Evolutionary conservation across 2,888 invertebrate species (phyloP).

Genomic region (Pelosia muscerda): DNA sequence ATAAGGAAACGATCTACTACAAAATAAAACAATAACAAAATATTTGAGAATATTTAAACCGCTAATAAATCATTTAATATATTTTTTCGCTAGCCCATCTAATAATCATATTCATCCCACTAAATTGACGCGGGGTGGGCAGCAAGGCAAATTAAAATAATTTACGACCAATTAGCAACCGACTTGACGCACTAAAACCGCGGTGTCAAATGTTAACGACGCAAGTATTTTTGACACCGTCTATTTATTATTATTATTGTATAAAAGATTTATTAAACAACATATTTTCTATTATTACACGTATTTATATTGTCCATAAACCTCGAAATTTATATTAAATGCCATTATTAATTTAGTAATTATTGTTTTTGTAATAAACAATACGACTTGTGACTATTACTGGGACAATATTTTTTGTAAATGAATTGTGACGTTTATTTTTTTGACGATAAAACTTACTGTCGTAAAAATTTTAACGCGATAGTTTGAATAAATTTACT

Average conservation of each 20-base stretch:
- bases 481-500: constrained; percentile 11
- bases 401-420: constrained; percentile 24
- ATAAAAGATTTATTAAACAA: constrained; percentile 56
- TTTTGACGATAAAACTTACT: constrained; percentile 20
- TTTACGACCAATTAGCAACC: constrained; percentile 75
- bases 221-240: constrained; percentile 62
- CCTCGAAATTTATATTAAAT: constrained; percentile 43
- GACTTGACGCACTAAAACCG: constrained; percentile 62
- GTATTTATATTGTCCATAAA: constrained; percentile 50
- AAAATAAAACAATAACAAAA: constrained; percentile 15
- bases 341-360: constrained; percentile 49
- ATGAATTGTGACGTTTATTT: constrained; percentile 26
- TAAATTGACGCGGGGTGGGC: constrained; percentile 62
- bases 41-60: constrained; percentile 3
- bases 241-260: constrained; percentile 68
- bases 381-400: constrained; percentile 27
- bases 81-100: constrained; percentile 58
- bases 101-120: constrained; percentile 64
- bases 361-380: constrained; percentile 45
- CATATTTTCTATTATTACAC: constrained; percentile 48
- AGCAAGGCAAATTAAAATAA: constrained; percentile 74
- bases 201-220: constrained; percentile 65
- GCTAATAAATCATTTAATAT: constrained; percentile 49
- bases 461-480: constrained; percentile 26
- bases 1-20: constrained; percentile 19